Evolutionary conservation across 2,113 vertebrate species (phyloP).

Genomic region (Baryphthengus martii): DNA sequence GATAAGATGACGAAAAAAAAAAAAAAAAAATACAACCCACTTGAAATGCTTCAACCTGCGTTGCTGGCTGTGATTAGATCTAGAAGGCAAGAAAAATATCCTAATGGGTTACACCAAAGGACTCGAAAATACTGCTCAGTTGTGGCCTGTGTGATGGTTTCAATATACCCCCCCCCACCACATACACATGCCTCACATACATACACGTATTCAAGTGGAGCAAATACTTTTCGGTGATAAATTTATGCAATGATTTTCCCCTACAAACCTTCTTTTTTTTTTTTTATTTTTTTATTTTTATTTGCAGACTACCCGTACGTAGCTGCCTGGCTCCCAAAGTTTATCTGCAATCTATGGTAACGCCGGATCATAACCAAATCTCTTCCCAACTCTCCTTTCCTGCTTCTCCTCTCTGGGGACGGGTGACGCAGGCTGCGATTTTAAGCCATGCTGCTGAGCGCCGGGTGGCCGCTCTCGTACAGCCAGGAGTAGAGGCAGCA

Average conservation of each 20-base stretch:
- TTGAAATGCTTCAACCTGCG: slow-evolving; percentile 28
- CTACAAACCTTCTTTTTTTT: background rate
- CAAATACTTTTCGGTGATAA: background rate
- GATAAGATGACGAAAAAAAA: background rate
- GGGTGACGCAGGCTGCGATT: background rate
- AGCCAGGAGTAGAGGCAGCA: background rate
- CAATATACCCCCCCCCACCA: fast-evolving
- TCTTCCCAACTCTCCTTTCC: background rate
- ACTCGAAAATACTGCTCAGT: background rate
- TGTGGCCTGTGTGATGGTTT: background rate
- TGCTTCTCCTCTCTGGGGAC: background rate
- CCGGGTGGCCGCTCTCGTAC: too few species aligned
- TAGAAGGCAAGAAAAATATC: slow-evolving; percentile 7
- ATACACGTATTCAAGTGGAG: fast-evolving
- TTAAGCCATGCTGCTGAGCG: background rate
- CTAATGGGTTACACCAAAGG: background rate
- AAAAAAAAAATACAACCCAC: background rate
- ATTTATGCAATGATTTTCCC: background rate
- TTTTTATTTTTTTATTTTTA: background rate
- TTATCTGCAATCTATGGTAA: background rate
- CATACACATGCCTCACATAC: fast-evolving
- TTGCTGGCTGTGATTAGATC: slow-evolving; percentile 25
- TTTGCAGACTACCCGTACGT: fast-evolving
- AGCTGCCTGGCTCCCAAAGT: fast-evolving
- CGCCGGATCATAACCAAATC: fast-evolving